Percentiles rank a stretch among this genome's conserved stretches.
These are phyloP conservation scores for Chiloscyllium punctatum DNA, from an alignment of 2,797 vertebrate species.

Conservation along the genomic window DNA sequence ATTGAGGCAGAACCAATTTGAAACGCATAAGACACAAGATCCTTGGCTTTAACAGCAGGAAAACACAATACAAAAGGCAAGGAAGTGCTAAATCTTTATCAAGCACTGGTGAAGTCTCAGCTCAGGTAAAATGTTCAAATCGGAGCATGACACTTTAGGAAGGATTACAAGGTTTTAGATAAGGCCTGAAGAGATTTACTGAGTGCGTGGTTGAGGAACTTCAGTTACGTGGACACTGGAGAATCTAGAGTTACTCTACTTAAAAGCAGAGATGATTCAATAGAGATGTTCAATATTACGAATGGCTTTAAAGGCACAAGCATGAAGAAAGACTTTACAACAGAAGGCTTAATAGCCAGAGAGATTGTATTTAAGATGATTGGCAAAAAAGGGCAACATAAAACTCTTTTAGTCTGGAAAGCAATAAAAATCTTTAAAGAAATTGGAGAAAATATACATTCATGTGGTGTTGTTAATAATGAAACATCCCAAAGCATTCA, in stretches of 20 bases:
- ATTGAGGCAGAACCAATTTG: not conserved
- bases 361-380: not conserved
- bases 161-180: no score
- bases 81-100: not conserved
- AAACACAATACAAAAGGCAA: not conserved
- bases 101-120: no score
- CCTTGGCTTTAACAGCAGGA: not conserved
- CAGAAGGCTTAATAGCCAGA: not conserved
- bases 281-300: not conserved
- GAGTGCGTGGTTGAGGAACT: not conserved
- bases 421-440: not conserved
- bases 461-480: not conserved
- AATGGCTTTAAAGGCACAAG: not conserved
- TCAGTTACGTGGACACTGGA: not conserved
- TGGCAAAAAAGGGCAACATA: not conserved
- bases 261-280: not conserved
- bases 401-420: not conserved
- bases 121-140: not conserved
- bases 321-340: not conserved
- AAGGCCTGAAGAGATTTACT: not conserved
- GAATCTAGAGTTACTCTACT: not conserved
- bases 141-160: not conserved
- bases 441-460: not conserved
- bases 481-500: no score
- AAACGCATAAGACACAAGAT: not conserved